Percentiles rank a stretch among this genome's conserved stretches.
Evolutionary conservation across 2,888 invertebrate species (phyloP).

Genomic region (Corythucha ciliata): DNA sequence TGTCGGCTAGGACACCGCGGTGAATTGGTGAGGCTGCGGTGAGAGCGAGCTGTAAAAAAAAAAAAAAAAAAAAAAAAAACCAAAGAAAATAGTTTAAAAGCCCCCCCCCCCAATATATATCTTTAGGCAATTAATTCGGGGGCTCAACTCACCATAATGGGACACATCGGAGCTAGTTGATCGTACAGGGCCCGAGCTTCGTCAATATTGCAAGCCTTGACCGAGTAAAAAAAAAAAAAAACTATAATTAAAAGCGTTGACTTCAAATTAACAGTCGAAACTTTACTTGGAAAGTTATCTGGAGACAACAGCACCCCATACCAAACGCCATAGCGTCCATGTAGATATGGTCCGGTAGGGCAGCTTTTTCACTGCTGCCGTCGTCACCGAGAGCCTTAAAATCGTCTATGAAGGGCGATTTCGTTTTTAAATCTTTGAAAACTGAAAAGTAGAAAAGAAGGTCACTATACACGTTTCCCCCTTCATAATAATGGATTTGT

Average conservation of each 20-base stretch:
- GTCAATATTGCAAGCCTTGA: constrained; percentile 90
- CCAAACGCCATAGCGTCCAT: constrained; percentile 99
- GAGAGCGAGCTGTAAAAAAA: constrained; percentile 64
- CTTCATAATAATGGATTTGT: no score
- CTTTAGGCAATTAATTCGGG: neutral
- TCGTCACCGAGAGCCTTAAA: constrained; percentile 53
- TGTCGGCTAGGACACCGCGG: constrained; percentile 87
- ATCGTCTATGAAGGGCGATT: constrained; percentile 63
- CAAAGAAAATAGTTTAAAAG: neutral
- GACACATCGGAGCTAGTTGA: constrained; percentile 91
- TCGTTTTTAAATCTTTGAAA: constrained; percentile 78
- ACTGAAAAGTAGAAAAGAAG: constrained; percentile 50
- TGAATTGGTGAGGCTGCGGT: constrained; percentile 94
- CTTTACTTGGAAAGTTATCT: constrained; percentile 69
- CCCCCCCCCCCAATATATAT: no score
- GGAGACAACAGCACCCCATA: constrained; percentile 97
- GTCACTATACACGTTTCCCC: no score
- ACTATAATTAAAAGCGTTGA: no score
- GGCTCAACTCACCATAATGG: constrained; percentile 68
- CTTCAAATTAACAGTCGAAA: no score
- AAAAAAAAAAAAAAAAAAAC: constrained; percentile 4
- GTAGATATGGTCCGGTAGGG: constrained; percentile 83
- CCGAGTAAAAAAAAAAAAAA: no score
- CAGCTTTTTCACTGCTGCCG: constrained; percentile 52
- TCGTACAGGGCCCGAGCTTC: constrained; percentile 96